Evolutionary conservation across 2,113 vertebrate species (phyloP), one percentile per base, ranked within the genome.

Genomic region (Elachura formosa): DNA sequence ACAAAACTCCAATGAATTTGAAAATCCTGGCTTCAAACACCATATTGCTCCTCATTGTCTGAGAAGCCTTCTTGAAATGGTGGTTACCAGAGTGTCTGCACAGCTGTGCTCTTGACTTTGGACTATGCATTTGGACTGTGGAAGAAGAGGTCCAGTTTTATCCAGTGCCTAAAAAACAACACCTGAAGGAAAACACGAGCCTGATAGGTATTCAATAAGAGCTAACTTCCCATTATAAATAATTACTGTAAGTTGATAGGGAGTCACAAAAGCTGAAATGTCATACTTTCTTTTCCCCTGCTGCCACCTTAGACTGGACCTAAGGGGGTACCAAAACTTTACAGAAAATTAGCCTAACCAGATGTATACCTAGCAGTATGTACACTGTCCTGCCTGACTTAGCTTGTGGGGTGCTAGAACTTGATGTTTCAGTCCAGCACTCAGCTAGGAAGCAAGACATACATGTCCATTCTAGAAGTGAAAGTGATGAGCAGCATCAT

Each of bases 211-310:
- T 43, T 68, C 43, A 67, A 36, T 11, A 36, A 4, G 10, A 6
- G 8, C 15, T 59, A 64, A 64, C 4, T 45, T 67, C 34, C 41
- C 16, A 24, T 17, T 52, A 43, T 4, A 82, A 66, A 75, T 25
- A 1, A 31, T 26, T 54, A 28, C 22, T 1, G 0, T 21, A 51
- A 54, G 5, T 11, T 58, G 18, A 46, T 9, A 28, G 38, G 38
- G 29, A 83, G 20, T 11, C 28, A 62, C 6, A 63, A 81, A 36
- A 38, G 7, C 34, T 86, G 38, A 33, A 33, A 19, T 41, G 66
- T 64, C 24, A 25, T 51, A n/a, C 23, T 29, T 6, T 49, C 59
- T 49, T 12, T 12, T 2, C 2, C 21, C 6, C 31, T 52, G 28
- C 14, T 45, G 34, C 15, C 6, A 17, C 51, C 51, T 64, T 46